Evolutionary conservation across 2,113 vertebrate species (phyloP).

Genomic region (Apeltes quadracus): DNA sequence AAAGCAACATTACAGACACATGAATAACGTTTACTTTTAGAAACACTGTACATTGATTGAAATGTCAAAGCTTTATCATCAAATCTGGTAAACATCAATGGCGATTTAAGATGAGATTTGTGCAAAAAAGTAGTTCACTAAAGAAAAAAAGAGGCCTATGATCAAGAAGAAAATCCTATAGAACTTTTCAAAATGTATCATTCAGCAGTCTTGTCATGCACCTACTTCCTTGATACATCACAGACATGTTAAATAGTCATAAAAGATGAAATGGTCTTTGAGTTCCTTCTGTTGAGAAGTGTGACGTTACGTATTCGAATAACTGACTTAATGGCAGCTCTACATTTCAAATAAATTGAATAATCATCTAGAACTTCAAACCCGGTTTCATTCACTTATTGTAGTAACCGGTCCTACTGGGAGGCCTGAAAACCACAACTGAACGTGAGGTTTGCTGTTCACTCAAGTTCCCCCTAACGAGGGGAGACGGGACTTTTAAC

Average conservation of each 20-base stretch:
- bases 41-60: conserved; percentile 51
- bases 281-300: conserved; percentile 5
- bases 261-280: background rate
- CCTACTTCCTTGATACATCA: conserved; percentile 1
- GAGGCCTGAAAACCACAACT: conserved; percentile 6
- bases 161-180: conserved; percentile 14
- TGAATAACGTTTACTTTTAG: conserved; percentile 20
- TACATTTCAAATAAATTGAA: conserved; percentile 48
- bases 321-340: conserved; percentile 5
- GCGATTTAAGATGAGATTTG: conserved; percentile 51
- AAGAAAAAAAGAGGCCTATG: conserved; percentile 25
- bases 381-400: conserved; percentile 56
- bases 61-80: conserved; percentile 52
- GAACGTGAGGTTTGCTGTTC: conserved; percentile 20
- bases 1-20: conserved; percentile 24
- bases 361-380: conserved; percentile 5
- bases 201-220: conserved; percentile 8
- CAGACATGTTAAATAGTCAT: background rate
- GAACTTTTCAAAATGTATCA: conserved; percentile 16
- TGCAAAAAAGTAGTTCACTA: conserved; percentile 50
- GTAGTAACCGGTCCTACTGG: background rate
- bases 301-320: conserved; percentile 11
- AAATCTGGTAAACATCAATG: conserved; percentile 56
- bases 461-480: conserved; percentile 25
- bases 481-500: too few species aligned